Conservation (phyloP, 2,888 invertebrate species). For the Callimorpha dominula region DNA sequence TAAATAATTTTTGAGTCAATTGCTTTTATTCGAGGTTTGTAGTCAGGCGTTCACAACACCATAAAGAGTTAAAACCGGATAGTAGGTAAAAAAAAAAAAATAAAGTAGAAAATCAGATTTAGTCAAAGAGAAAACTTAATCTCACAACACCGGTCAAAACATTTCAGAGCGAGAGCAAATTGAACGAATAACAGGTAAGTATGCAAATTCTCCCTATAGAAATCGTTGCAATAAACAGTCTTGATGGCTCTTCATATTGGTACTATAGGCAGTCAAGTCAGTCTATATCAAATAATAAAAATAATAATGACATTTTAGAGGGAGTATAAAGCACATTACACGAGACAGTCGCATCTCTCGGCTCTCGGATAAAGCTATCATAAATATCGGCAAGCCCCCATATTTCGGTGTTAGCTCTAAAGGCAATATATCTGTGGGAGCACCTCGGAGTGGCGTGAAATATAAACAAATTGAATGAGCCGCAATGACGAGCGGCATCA, state of each 20-base stretch:
- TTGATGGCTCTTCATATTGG: neutral
- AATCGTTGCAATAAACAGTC: neutral
- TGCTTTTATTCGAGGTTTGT: too few species aligned
- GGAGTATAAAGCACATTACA: constrained; percentile 73
- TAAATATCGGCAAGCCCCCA: constrained; percentile 81
- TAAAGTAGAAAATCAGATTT: too few species aligned
- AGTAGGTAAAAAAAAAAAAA: too few species aligned
- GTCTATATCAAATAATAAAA: constrained; percentile 49
- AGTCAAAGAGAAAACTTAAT: too few species aligned
- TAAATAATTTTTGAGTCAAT: too few species aligned
- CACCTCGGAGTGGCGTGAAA: constrained; percentile 84
- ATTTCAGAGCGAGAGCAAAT: too few species aligned
- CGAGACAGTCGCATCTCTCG: constrained; percentile 61
- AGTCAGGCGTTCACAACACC: too few species aligned
- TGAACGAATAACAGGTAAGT: neutral
- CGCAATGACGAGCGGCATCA: constrained; percentile 77
- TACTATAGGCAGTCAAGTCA: constrained; percentile 22
- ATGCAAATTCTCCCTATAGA: neutral
- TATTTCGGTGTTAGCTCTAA: constrained; percentile 78
- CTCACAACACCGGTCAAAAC: too few species aligned
- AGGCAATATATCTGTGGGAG: constrained; percentile 73
- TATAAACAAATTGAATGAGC: constrained; percentile 86
- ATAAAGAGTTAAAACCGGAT: too few species aligned
- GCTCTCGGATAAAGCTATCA: constrained; percentile 73
- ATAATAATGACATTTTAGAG: constrained; percentile 60